Evolutionary conservation across 2,113 vertebrate species (phyloP), one percentile per base, ranked within the genome.

Genomic region (Corythaixoides concolor): DNA sequence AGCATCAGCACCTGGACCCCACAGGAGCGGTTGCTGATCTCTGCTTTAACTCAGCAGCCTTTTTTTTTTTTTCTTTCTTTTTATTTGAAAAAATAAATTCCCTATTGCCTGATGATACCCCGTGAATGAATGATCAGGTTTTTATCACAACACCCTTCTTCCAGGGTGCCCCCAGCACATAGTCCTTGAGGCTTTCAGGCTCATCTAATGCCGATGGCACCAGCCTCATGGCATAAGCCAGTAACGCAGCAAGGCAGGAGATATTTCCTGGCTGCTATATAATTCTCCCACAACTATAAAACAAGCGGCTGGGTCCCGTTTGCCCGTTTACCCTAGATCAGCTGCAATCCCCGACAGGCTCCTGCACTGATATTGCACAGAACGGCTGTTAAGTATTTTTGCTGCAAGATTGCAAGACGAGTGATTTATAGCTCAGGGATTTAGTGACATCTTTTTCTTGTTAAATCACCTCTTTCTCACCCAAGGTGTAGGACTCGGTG

Each of bases 351-450:
- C 45, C 52, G 39, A 21, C 1, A 5, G 33, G 53, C 74, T 53
- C 59, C 72, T 59, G 75, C 0, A 1, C 33, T 63, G 21, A 0
- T 3, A 1, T 1, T 37, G 86, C 52, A 30, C 59, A 28, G 63
- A 72, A 35, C 0, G 5, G 68, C 62, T 70, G 59, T 50, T 74
- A 52, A 45, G 64, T 39, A 28, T 58, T 89, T 89, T 24, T 74
- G 63, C 86, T 81, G 59, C 70, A 59, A 66, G 43, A 21, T 52
- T 67, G 82, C 74, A 37, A 72, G 88, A 52, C 43, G 66, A 82
- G 37, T 92, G 73, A 96, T 95, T 96, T 95, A 86, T 70, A 93
- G 83, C 83, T 84, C 28, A 21, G 80, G 89, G 86, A 75, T 89
- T 92, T n/a, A 70, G 89, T 78, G 94, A 89, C 80, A 85, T 89